phyloP scores from a whole-genome alignment of 2,797 vertebrate genomes.

The Sebastes variabilis region DNA sequence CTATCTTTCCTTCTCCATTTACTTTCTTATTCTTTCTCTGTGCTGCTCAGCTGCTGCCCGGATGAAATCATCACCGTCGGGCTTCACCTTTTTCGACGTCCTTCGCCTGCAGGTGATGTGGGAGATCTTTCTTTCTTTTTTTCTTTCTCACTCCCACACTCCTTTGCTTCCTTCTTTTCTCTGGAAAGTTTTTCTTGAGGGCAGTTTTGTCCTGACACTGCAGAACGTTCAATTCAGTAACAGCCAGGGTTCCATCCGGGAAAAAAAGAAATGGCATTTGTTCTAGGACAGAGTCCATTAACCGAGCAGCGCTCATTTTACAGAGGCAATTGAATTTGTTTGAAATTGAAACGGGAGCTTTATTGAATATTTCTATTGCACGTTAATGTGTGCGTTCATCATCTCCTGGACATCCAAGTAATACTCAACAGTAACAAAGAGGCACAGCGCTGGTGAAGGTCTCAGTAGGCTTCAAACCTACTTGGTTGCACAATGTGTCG shows the following conservation, averaged over 20 bases:
- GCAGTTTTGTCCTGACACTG: constrained; percentile 34
- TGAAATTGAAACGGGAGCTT: constrained; percentile 19
- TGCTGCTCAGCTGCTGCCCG: constrained; percentile 39
- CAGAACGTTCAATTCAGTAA: constrained; percentile 13
- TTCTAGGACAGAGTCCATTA: constrained; percentile 33
- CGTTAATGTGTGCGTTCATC: not conserved
- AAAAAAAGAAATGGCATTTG: not conserved
- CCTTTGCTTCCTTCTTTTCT: constrained; percentile 6
- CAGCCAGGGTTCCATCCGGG: not conserved
- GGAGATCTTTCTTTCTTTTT: constrained; percentile 4
- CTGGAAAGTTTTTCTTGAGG: constrained; percentile 39
- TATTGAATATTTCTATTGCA: constrained; percentile 9
- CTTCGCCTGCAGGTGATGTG: constrained; percentile 30
- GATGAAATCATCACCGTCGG: constrained; percentile 28
- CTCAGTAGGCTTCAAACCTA: not conserved
- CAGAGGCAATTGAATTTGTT: constrained; percentile 6
- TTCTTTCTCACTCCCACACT: not conserved
- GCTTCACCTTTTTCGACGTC: constrained; percentile 25
- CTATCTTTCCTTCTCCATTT: not conserved
- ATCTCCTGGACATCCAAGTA: not conserved
- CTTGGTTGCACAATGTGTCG: no score
- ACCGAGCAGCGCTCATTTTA: constrained; percentile 14
- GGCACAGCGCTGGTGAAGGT: not conserved
- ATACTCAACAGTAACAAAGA: not conserved
- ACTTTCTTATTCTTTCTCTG: not conserved